Evolutionary conservation across 2,113 vertebrate species (phyloP), one percentile per base, ranked within the genome.

Genomic region (Psammodynastes pulverulentus): DNA sequence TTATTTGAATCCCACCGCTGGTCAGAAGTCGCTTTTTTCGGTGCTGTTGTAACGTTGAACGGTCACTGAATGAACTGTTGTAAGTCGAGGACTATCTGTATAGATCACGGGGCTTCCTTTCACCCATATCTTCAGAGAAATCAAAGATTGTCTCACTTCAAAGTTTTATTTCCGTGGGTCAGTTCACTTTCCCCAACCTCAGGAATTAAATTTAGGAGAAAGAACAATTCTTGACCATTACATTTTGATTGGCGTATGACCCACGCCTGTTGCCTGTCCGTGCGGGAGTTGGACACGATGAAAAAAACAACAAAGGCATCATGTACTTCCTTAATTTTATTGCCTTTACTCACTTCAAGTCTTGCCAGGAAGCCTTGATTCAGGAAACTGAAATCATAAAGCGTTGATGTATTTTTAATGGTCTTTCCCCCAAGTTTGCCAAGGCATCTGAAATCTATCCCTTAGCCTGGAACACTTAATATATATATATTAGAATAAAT

Each of bases 321-420:
- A 92, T 89, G 87, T 34, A 89, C 43, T 92, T 92, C 91, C 72
- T 92, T 43, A 13, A 23, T 84, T 92, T 92, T 89, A 92, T 84
- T 4, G 52, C 45, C 46, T 29, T 51, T 5, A 4, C 10, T 89
- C 29, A 39, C 72, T 89, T 92, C 87, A 92, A 84, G 86, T 56
- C 62, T 15, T 56, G 91, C 91, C 87, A 92, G 29, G 12, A 89
- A 85, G 1, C 29, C n/a, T 85, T 58, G 87, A 84, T 89, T 58
- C 48, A 89, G 72, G 91, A 92, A 92, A n/a, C 67, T 19, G 19
- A 84, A 92, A 92, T 92, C 87, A 92, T 15, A 72, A 84, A 34
- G 87, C 19, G 4, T 5, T 17, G 51, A 17, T 92, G 72, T 92
- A 79, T 89, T 92, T 89, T 92, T 88, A 15, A 85, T 43, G 21